These are phyloP conservation scores for Balaenoptera acutorostrata DNA, from an alignment of 2,113 vertebrate species.

Conservation along the genomic window DNA sequence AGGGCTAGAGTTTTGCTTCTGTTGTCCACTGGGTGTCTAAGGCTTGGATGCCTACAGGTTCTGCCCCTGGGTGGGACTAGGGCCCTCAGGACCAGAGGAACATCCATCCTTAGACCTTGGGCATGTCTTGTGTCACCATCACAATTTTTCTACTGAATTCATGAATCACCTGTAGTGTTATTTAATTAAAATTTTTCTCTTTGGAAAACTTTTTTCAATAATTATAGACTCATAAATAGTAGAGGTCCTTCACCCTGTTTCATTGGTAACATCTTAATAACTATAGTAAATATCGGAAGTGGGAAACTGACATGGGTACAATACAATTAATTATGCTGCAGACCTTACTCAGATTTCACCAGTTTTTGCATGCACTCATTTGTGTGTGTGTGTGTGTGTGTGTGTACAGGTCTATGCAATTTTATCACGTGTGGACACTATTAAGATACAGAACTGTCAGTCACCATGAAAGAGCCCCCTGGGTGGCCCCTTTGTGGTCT, in stretches of 20 bases:
- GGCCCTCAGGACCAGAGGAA: background rate
- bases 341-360: background rate
- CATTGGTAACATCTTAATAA: background rate
- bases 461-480: rapidly evolving
- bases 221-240: background rate
- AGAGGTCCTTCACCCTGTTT: background rate
- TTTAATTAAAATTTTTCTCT: background rate
- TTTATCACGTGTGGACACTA: rapidly evolving
- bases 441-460: background rate
- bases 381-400: too few relatives aligned
- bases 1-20: background rate
- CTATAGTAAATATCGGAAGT: background rate
- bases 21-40: rapidly evolving
- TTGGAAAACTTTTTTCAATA: background rate
- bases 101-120: background rate
- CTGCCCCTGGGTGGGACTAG: background rate
- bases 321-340: rapidly evolving
- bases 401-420: rapidly evolving
- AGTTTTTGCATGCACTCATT: background rate
- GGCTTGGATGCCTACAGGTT: background rate
- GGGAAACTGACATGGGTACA: too few relatives aligned
- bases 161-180: background rate
- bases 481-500: rapidly evolving
- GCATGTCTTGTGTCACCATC: background rate
- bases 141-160: background rate